phyloP scores from a whole-genome alignment of 2,113 vertebrate species.

The Saccopteryx bilineata region DNA sequence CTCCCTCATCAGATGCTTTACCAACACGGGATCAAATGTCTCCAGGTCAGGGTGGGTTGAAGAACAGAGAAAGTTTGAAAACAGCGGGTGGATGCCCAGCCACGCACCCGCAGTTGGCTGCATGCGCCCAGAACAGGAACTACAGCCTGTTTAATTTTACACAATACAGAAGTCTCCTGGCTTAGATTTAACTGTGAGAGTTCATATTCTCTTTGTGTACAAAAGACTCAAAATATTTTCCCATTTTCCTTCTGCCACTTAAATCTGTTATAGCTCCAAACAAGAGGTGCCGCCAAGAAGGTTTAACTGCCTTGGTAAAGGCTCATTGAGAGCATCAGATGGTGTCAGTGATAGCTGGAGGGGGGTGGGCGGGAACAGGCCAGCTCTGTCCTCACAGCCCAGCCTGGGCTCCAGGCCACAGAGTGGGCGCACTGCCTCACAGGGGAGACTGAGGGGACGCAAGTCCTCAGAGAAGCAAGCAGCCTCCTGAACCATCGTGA shows the following conservation, averaged over 20 bases:
- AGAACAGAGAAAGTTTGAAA: not conserved
- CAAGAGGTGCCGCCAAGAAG: not conserved
- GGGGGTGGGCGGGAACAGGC: not conserved
- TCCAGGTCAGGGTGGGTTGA: accelerated
- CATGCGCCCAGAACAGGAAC: not conserved
- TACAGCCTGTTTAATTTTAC: accelerated
- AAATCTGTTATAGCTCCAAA: constrained; percentile 6
- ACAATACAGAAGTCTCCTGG: not conserved
- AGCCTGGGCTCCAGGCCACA: not conserved
- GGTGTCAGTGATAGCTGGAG: not conserved
- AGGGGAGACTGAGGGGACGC: not conserved
- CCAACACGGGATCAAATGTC: accelerated
- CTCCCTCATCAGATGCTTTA: not conserved
- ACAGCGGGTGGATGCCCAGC: not conserved
- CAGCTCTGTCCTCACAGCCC: not conserved
- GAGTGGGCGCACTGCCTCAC: accelerated
- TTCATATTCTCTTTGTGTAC: not conserved
- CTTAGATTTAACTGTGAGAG: not conserved
- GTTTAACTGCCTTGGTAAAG: not conserved
- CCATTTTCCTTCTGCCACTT: constrained; percentile 30
- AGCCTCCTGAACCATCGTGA: too few relatives aligned
- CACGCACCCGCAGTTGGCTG: too few relatives aligned
- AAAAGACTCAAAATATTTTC: constrained; percentile 60
- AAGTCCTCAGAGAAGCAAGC: too few relatives aligned
- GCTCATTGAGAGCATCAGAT: not conserved